phyloP scores from a whole-genome alignment of 1,140 invertebrate genomes.

The Drosophila malerkotliana region DNA sequence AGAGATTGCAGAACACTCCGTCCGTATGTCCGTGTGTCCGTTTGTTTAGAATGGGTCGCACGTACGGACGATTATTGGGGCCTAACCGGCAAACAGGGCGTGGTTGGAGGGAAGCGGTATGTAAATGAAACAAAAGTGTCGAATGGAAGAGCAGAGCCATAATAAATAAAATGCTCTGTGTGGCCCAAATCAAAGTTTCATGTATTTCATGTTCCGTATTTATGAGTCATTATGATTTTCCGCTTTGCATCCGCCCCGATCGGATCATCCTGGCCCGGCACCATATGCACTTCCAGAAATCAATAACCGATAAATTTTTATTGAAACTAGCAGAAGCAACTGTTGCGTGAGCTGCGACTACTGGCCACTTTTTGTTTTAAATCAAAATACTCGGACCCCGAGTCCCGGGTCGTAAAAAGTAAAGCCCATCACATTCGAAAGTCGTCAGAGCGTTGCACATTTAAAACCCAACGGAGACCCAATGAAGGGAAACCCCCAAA shows the following conservation, averaged over 20 bases:
- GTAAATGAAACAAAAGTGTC: conserved; percentile 48
- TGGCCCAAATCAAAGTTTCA: conserved; percentile 41
- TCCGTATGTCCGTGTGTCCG: conserved; percentile 13
- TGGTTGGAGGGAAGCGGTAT: conserved; percentile 21
- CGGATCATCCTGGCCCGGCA: not conserved
- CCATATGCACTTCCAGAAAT: conserved; percentile 48
- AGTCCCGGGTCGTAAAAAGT: conserved; percentile 59
- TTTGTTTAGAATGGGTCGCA: conserved; percentile 66
- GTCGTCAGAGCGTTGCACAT: conserved; percentile 71
- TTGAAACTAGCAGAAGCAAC: conserved; percentile 37
- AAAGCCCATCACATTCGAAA: conserved; percentile 68
- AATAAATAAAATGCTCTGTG: conserved; percentile 38
- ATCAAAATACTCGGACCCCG: conserved; percentile 14
- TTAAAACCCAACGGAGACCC: conserved; percentile 25
- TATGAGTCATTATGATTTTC: conserved; percentile 62
- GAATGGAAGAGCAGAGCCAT: conserved; percentile 23
- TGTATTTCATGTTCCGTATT: conserved; percentile 40
- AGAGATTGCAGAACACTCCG: conserved; percentile 24
- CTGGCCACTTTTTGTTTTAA: conserved; percentile 31
- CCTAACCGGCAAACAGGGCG: conserved; percentile 57
- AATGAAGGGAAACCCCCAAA: conserved; percentile 30
- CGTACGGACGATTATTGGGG: conserved; percentile 69
- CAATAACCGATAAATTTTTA: conserved; percentile 54
- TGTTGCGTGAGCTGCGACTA: conserved; percentile 25
- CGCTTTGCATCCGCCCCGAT: conserved; percentile 26